phyloP scores from a whole-genome alignment of 1,140 invertebrate species.

The Telenomus remus region DNA sequence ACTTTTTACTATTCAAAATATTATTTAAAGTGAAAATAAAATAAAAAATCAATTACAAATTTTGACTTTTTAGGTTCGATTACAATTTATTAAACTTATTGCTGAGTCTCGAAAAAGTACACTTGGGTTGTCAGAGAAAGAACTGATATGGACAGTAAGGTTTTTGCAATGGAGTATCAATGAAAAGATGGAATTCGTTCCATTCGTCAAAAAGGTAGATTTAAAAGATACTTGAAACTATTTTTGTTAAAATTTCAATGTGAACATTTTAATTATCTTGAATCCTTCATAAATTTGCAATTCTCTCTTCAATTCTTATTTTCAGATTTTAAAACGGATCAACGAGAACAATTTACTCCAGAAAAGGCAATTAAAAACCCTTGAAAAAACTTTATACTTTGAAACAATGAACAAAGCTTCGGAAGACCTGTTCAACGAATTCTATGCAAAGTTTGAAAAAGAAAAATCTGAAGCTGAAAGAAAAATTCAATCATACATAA shows the following conservation, averaged over 20 bases:
- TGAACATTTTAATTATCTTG: too few species aligned
- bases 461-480: conserved; percentile 74
- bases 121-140: conserved; percentile 78
- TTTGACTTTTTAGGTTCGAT: conserved; percentile 65
- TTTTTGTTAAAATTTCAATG: too few species aligned
- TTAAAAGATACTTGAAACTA: too few species aligned
- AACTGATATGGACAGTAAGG: conserved; percentile 81
- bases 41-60: too few species aligned
- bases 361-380: conserved; percentile 48
- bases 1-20: too few species aligned
- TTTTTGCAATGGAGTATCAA: conserved; percentile 84
- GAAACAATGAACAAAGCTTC: conserved; percentile 60
- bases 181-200: conserved; percentile 80
- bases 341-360: conserved; percentile 65
- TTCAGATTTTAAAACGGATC: conserved; percentile 66
- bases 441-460: neutral
- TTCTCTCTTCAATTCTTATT: conserved; percentile 15
- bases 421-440: conserved; percentile 33
- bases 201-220: conserved; percentile 82
- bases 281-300: conserved; percentile 2
- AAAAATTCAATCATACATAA: too few species aligned
- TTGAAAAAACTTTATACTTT: conserved; percentile 55
- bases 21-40: neutral
- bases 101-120: conserved; percentile 86
- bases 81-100: conserved; percentile 79